Conservation (phyloP, 2,888 invertebrate genomes). For the Pimpla rufipes region DNA sequence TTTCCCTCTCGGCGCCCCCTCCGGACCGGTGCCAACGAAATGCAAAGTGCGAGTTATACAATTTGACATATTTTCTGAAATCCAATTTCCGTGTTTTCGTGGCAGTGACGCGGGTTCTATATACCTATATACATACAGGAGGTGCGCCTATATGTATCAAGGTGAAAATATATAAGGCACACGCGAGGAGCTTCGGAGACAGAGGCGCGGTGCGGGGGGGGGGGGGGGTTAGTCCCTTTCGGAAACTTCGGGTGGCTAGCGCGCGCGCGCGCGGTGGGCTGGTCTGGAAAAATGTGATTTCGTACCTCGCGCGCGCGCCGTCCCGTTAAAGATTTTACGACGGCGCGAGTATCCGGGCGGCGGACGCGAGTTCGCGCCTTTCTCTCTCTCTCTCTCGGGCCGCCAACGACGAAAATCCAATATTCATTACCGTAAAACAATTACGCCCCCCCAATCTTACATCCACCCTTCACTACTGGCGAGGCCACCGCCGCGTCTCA, state of each 20-base stretch:
- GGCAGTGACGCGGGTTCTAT: not conserved
- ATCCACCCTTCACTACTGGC: not conserved
- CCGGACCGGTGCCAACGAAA: conserved; percentile 25
- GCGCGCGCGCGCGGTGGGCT: conserved; percentile 7
- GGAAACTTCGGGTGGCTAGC: conserved; percentile 12
- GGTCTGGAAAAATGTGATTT: conserved; percentile 66
- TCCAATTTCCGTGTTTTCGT: conserved; percentile 63
- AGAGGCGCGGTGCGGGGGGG: too few relatives aligned
- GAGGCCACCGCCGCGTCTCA: not conserved
- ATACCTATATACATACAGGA: conserved; percentile 1
- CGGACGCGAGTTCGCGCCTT: not conserved
- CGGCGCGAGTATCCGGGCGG: conserved; percentile 49
- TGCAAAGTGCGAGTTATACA: conserved; percentile 57
- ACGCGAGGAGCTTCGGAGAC: not conserved
- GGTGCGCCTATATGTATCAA: conserved; percentile 14
- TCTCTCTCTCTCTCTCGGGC: conserved; percentile 9
- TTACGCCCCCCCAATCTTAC: conserved; percentile 68
- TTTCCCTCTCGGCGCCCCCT: not conserved
- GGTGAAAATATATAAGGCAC: not conserved
- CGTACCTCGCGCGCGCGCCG: conserved; percentile 58
- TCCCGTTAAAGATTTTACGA: conserved; percentile 71
- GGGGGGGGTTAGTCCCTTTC: conserved; percentile 31
- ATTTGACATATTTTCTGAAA: conserved; percentile 67
- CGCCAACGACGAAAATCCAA: conserved; percentile 70
- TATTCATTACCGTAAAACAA: conserved; percentile 78